phyloP scores from a whole-genome alignment of 2,888 invertebrate genomes.

The Parthenolecanium corni region DNA sequence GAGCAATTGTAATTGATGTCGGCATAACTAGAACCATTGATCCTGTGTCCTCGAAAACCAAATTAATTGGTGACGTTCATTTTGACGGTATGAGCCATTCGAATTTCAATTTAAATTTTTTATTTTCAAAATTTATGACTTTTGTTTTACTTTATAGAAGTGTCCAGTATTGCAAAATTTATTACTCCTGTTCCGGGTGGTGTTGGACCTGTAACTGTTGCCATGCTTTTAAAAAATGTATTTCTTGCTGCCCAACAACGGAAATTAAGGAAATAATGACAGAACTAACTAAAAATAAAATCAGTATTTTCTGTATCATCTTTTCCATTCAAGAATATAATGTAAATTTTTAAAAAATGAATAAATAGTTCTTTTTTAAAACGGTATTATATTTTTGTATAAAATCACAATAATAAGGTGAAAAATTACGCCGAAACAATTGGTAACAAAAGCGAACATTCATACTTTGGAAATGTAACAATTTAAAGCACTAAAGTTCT shows the following conservation, averaged over 20 bases:
- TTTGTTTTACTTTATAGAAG: slow-evolving; percentile 43
- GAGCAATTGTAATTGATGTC: slow-evolving; percentile 79
- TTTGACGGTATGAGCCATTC: slow-evolving; percentile 51
- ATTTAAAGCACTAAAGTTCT: too few relatives aligned
- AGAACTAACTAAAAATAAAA: not conserved
- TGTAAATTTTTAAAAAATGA: not conserved
- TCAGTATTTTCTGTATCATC: too few relatives aligned
- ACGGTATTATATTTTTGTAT: not conserved
- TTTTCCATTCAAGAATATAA: too few relatives aligned
- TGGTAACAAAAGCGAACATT: slow-evolving; percentile 20
- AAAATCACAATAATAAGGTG: slow-evolving; percentile 1
- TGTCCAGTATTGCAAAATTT: slow-evolving; percentile 64
- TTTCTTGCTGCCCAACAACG: slow-evolving; percentile 54
- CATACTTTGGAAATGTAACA: not conserved
- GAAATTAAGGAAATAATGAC: too few relatives aligned
- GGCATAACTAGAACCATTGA: slow-evolving; percentile 65
- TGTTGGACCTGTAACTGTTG: slow-evolving; percentile 88
- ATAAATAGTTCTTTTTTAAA: not conserved
- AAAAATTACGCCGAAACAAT: slow-evolving; percentile 4
- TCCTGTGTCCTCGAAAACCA: slow-evolving; percentile 51
- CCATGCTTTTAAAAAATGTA: slow-evolving; percentile 86
- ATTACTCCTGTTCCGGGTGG: slow-evolving; percentile 88
- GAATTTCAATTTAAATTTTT: not conserved
- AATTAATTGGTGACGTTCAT: slow-evolving; percentile 79
- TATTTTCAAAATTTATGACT: not conserved